These are phyloP conservation scores for Gobionotothen gibberifrons DNA, from an alignment of 2,797 vertebrate species.

Conservation along the genomic window DNA sequence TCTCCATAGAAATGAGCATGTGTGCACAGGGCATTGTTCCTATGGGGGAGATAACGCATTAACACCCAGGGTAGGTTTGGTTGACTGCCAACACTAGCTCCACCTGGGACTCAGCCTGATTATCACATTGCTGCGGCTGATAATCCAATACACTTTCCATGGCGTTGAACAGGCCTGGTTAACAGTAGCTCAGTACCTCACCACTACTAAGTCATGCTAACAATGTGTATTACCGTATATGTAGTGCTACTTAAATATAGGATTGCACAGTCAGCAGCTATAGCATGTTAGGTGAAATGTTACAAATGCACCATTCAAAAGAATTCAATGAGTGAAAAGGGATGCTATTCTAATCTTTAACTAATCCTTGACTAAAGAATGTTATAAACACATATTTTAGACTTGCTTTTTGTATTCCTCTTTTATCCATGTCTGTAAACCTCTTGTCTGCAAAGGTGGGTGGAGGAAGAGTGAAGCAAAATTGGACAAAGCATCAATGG, in stretches of 20 bases:
- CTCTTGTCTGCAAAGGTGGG: constrained; percentile 18
- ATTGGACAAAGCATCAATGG: constrained; percentile 27
- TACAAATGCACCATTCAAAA: neutral
- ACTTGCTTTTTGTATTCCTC: constrained; percentile 17
- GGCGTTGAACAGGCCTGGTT: constrained; percentile 28
- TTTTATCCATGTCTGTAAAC: no score
- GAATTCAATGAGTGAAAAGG: neutral
- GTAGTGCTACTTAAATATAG: neutral
- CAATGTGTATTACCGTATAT: neutral
- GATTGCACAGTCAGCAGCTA: neutral
- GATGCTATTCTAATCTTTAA: no score
- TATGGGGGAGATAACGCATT: constrained; percentile 52
- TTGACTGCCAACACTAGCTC: constrained; percentile 50
- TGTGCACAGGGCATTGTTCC: constrained; percentile 53
- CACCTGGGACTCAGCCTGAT: constrained; percentile 43
- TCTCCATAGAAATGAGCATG: constrained; percentile 82
- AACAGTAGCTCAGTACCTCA: constrained; percentile 31
- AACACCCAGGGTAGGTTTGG: constrained; percentile 59
- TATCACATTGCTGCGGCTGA: constrained; percentile 31
- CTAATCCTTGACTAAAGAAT: constrained; percentile 11
- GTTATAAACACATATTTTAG: neutral
- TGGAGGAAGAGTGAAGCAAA: constrained; percentile 24
- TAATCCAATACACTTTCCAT: constrained; percentile 33
- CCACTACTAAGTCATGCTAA: constrained; percentile 2
- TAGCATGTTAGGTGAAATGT: neutral